Evolutionary conservation across 2,888 invertebrate genomes (phyloP).

Genomic region (Syrista parreyssii): DNA sequence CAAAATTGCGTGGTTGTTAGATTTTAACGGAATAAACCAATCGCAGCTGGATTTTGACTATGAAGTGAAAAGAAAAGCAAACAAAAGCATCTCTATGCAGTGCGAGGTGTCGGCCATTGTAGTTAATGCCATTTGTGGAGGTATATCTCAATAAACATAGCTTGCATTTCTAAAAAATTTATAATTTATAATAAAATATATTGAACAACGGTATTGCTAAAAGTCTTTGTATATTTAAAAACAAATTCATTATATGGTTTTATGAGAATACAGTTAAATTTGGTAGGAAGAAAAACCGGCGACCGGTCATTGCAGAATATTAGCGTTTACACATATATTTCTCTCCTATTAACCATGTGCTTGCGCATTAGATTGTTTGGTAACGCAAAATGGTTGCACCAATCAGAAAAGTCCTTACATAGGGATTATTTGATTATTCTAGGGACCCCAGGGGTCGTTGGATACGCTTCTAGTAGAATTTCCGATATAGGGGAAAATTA

Average conservation of each 20-base stretch:
- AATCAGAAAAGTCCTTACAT: neutral
- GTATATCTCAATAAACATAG: neutral
- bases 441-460: neutral
- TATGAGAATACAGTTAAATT: too few species aligned
- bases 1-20: neutral
- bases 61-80: neutral
- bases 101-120: neutral
- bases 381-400: neutral
- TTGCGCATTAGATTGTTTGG: neutral
- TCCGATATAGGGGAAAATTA: neutral
- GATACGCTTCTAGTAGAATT: neutral
- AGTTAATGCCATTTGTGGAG: neutral
- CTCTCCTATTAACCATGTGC: neutral
- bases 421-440: neutral
- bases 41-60: neutral
- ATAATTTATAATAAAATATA: neutral
- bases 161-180: neutral
- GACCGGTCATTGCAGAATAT: neutral
- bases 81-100: neutral
- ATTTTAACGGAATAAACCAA: neutral
- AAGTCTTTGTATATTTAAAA: neutral
- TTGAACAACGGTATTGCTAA: neutral
- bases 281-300: neutral
- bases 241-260: neutral
- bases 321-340: neutral